phyloP scores from a whole-genome alignment of 2,888 invertebrate genomes.

The Gisinianus flammeolus region DNA sequence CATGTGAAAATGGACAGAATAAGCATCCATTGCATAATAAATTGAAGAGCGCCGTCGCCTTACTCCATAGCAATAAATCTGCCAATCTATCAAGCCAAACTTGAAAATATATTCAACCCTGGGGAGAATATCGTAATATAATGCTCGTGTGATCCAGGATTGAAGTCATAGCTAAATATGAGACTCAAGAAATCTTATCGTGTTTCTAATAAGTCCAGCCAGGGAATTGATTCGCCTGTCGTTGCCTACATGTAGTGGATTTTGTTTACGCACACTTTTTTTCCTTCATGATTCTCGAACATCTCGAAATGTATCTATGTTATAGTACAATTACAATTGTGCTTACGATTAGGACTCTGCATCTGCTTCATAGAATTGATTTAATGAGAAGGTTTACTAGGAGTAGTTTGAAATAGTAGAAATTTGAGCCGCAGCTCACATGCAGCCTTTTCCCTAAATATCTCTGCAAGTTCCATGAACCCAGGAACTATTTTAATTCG shows the following conservation, averaged over 20 bases:
- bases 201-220: constrained; percentile 31
- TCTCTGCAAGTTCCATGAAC: no score
- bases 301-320: no score
- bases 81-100: constrained; percentile 58
- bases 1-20: constrained; percentile 14
- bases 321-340: no score
- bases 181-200: constrained; percentile 19
- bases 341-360: no score
- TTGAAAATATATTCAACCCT: constrained; percentile 58
- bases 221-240: constrained; percentile 24
- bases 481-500: background rate
- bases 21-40: constrained; percentile 44
- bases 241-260: background rate
- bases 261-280: constrained; percentile 9
- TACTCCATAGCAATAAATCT: constrained; percentile 58
- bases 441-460: no score
- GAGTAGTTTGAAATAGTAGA: no score
- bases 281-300: no score
- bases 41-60: constrained; percentile 51
- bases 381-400: no score
- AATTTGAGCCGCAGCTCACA: no score
- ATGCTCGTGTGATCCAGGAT: constrained; percentile 32
- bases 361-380: no score
- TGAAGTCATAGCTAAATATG: constrained; percentile 31
- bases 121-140: constrained; percentile 43